Conservation (phyloP, 2,888 invertebrate genomes). For the Pinctada fucata region DNA sequence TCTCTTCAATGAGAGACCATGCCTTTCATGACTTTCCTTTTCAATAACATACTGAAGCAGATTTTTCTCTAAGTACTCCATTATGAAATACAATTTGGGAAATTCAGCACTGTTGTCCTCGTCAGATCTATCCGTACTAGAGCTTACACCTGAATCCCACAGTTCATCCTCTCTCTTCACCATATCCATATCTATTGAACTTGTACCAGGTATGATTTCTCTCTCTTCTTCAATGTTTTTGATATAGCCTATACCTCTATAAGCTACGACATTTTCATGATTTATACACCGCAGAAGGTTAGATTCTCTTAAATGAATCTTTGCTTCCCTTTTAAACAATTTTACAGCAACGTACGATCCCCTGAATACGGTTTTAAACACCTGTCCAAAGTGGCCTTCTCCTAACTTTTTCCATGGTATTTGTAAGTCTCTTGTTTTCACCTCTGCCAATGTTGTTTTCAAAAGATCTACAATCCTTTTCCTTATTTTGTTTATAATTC, state of each 20-base stretch:
- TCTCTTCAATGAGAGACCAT: conserved; percentile 32
- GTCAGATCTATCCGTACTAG: not conserved
- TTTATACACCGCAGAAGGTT: conserved; percentile 35
- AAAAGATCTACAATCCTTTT: too few species aligned
- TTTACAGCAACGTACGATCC: conserved; percentile 45
- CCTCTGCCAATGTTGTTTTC: too few species aligned
- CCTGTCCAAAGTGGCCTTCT: conserved; percentile 42
- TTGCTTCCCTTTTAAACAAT: conserved; percentile 40
- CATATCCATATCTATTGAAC: not conserved
- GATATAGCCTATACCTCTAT: conserved; percentile 41
- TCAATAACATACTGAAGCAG: conserved; percentile 35
- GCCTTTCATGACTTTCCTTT: conserved; percentile 35
- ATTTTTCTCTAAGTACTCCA: conserved; percentile 43
- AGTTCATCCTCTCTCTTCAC: not conserved
- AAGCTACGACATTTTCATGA: conserved; percentile 45
- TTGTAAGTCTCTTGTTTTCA: not conserved
- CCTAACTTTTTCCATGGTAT: conserved; percentile 38
- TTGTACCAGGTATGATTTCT: not conserved
- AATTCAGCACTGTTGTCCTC: not conserved
- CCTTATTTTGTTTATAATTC: too few species aligned
- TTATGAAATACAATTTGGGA: conserved; percentile 39
- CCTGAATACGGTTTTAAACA: conserved; percentile 34
- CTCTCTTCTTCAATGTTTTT: conserved; percentile 20
- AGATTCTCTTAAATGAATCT: conserved; percentile 33
- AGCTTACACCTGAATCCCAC: not conserved